Evolutionary conservation across 2,113 vertebrate genomes (phyloP), one percentile per base, ranked within the genome.

Genomic region (Hymenochirus boettgeri): DNA sequence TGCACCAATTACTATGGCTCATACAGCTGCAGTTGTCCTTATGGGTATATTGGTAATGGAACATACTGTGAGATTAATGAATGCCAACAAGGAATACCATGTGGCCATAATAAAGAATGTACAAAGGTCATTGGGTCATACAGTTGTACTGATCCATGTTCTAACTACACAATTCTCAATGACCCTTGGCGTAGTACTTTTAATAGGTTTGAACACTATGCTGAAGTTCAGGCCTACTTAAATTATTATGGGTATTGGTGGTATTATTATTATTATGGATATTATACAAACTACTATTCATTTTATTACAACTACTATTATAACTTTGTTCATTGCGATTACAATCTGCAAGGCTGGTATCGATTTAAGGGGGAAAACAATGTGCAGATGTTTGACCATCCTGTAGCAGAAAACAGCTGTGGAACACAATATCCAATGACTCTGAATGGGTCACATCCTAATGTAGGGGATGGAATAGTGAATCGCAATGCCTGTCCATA

Each of bases 311-410:
- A n/a, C n/a, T n/a, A n/a, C n/a, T n/a, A n/a, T n/a, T n/a, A n/a
- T n/a, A n/a, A n/a, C n/a, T n/a, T n/a, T n/a, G n/a, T n/a, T n/a
- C 19, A 29, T 27, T 81, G 81, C 54, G 79, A 81, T 7, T 0
- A 0, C 0, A 0, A 22, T 4, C n/a, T 70, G 26, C 0, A 0
- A 0, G 81, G 78, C 55, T 81, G 79, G 81, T 78, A 76, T 58
- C 78, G 77, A 21, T 81, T 81, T 45, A 47, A 72, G 24, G 78
- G 78, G 1, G 31, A 29, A 1, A 76, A 74, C n/a, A 77, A 78
- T 5, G 22, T 17, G 2, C 57, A 22, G 46, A 73, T 81, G 37
- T 25, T 76, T 0, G 77, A 80, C 23, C 4, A 29, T 3, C 81
- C 78, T 5, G 56, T 78, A 1, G 46, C 59, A 0, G 0, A 11